Conservation (phyloP, 2,888 invertebrate species). For the Acrobasis repandana region DNA sequence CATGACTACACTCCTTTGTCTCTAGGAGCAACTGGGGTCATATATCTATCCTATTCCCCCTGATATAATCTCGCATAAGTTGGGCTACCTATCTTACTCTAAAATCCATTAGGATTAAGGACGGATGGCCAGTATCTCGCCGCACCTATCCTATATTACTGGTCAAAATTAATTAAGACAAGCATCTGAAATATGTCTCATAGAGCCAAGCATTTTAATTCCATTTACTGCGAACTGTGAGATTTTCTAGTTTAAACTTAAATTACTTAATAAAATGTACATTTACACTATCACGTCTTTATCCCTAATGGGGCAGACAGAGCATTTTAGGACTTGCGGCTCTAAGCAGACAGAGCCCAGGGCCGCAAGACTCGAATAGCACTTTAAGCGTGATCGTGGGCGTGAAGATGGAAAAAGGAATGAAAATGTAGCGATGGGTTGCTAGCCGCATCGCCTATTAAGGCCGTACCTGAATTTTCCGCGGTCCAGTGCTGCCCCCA, state of each 20-base stretch:
- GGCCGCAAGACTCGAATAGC: too few species aligned
- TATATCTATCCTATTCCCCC: slow-evolving; percentile 5
- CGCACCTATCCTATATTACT: slow-evolving; percentile 11
- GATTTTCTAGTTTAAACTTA: not conserved
- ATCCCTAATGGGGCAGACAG: too few species aligned
- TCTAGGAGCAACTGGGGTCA: not conserved
- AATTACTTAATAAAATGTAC: too few species aligned
- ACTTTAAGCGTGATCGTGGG: too few species aligned
- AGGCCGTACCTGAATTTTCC: too few species aligned
- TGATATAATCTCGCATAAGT: slow-evolving; percentile 14
- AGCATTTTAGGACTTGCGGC: too few species aligned
- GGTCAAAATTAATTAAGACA: slow-evolving; percentile 19
- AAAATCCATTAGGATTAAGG: slow-evolving; percentile 43
- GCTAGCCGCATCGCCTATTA: too few species aligned
- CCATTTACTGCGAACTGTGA: not conserved
- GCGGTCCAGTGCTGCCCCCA: too few species aligned
- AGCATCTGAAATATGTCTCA: slow-evolving; percentile 7
- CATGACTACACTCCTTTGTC: slow-evolving; percentile 6
- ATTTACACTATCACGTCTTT: too few species aligned
- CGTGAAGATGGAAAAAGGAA: too few species aligned
- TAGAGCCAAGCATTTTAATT: slow-evolving; percentile 3
- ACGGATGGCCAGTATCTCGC: slow-evolving; percentile 34
- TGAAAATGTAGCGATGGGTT: too few species aligned
- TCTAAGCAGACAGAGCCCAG: too few species aligned
- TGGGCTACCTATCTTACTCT: slow-evolving; percentile 37